Conservation (phyloP, 1,140 invertebrate genomes). For the Ylistrum balloti region DNA sequence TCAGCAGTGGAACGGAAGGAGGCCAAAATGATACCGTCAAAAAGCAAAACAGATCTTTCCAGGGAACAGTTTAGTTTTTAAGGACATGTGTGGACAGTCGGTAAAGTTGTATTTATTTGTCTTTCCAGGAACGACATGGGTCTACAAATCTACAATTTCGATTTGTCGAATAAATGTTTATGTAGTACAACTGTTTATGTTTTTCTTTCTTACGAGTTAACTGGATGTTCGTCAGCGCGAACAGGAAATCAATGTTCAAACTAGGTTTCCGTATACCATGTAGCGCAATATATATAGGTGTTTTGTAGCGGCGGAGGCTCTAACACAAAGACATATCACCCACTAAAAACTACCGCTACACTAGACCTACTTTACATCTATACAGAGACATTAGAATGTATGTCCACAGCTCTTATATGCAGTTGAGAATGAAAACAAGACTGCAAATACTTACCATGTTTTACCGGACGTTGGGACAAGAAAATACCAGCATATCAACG, state of each 20-base stretch:
- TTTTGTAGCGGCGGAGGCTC: neutral
- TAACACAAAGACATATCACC: neutral
- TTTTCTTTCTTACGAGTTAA: neutral
- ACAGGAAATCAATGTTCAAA: neutral
- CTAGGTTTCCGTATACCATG: neutral
- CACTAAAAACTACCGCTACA: neutral
- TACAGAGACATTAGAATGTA: no score
- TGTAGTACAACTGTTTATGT: neutral
- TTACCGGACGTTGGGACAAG: no score
- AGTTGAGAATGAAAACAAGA: no score
- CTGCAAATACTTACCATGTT: no score
- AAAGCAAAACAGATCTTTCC: neutral
- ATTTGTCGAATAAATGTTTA: conserved; percentile 9
- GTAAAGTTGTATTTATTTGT: neutral
- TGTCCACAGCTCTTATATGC: no score
- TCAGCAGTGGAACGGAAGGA: neutral
- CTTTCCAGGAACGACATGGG: neutral
- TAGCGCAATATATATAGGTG: neutral
- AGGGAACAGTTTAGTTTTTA: neutral
- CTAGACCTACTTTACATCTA: no score
- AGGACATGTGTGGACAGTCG: neutral
- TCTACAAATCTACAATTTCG: neutral
- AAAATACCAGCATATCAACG: no score
- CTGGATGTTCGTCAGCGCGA: neutral
- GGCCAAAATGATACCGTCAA: neutral